Evolutionary conservation across 2,888 invertebrate species (phyloP).

Genomic region (Lutraria lutraria): DNA sequence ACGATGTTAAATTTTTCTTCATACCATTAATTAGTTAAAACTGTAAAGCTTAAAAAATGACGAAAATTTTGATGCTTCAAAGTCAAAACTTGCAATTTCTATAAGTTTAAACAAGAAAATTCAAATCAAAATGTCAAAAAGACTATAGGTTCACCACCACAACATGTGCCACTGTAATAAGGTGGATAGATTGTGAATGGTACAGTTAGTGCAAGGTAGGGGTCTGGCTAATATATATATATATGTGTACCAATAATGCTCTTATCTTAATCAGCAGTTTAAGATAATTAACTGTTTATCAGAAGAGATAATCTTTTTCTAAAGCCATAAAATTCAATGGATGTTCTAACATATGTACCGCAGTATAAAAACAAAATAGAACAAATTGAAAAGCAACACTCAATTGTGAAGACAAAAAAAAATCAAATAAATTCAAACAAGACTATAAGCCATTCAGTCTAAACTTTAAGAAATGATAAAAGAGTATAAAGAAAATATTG

Average conservation of each 20-base stretch:
- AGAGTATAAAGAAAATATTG: slow-evolving; percentile 11
- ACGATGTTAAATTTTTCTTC: no score
- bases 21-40: no score
- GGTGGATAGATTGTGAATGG: no score
- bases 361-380: background rate
- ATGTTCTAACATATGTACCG: background rate
- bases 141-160: background rate
- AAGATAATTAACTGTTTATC: slow-evolving; percentile 27
- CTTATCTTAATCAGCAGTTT: slow-evolving; percentile 14
- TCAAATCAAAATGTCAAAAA: background rate
- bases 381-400: slow-evolving; percentile 26
- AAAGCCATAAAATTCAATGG: background rate
- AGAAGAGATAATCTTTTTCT: background rate
- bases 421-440: slow-evolving; percentile 24
- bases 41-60: no score
- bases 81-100: no score
- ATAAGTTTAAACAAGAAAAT: no score
- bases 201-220: background rate
- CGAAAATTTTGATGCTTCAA: no score
- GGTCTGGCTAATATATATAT: background rate
- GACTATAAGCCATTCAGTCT: background rate
- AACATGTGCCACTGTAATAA: background rate
- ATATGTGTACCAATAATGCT: background rate
- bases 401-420: background rate
- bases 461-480: background rate